Percentiles rank a stretch among this genome's conserved stretches.
Evolutionary conservation across 2,888 invertebrate species (phyloP).

Genomic region (Ethmia dodecea): DNA sequence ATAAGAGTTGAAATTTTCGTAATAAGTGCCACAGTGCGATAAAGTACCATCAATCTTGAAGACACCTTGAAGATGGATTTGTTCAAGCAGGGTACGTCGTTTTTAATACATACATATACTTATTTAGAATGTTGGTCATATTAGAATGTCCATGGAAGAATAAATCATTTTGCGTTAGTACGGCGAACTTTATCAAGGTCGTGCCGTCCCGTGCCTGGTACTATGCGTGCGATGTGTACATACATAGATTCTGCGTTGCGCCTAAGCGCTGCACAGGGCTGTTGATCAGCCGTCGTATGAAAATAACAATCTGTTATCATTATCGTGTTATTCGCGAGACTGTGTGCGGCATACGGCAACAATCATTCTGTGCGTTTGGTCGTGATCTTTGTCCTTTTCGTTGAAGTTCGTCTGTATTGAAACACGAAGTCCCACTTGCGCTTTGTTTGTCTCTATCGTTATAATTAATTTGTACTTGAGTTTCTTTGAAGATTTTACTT

Average conservation of each 20-base stretch:
- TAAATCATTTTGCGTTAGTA: conserved; percentile 26
- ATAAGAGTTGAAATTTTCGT: too few relatives aligned
- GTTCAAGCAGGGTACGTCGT: conserved; percentile 22
- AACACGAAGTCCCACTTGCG: too few relatives aligned
- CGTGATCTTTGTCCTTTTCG: background rate
- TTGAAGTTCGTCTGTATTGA: too few relatives aligned
- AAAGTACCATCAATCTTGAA: too few relatives aligned
- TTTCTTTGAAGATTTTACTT: too few relatives aligned
- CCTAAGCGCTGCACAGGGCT: conserved; percentile 10
- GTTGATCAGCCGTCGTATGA: conserved; percentile 7
- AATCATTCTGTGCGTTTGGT: background rate
- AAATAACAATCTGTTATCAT: conserved; percentile 2
- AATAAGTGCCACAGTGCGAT: too few relatives aligned
- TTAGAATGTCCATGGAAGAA: too few relatives aligned
- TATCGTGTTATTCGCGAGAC: too few relatives aligned
- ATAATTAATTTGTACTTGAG: too few relatives aligned
- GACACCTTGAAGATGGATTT: conserved; percentile 18
- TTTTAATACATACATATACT: too few relatives aligned
- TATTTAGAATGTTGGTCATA: too few relatives aligned
- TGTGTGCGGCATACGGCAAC: background rate
- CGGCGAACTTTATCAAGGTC: conserved; percentile 66
- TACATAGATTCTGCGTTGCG: conserved; percentile 1
- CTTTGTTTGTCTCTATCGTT: too few relatives aligned
- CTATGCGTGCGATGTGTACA: conserved; percentile 14
- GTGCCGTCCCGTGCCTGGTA: conserved; percentile 63